phyloP scores from a whole-genome alignment of 2,797 vertebrate genomes.

The Xiphorhynchus erythropygius region DNA sequence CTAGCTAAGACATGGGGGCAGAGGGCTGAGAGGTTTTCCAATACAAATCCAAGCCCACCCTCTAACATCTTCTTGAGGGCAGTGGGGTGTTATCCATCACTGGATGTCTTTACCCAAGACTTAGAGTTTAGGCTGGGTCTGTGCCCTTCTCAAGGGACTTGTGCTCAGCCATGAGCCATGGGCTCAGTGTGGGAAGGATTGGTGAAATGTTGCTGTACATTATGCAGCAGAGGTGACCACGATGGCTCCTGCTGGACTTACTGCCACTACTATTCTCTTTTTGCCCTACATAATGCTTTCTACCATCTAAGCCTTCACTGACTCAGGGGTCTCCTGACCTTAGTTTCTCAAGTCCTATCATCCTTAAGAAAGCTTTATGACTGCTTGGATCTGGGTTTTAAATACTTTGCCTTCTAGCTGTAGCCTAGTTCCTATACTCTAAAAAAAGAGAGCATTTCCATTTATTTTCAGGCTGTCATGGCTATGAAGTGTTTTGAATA shows the following conservation, averaged over 20 bases:
- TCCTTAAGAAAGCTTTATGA: not conserved
- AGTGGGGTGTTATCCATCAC: not conserved
- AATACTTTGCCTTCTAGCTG: not conserved
- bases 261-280: not conserved
- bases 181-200: accelerated
- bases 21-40: not conserved
- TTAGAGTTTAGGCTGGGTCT: not conserved
- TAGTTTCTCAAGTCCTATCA: not conserved
- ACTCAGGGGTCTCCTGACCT: not conserved
- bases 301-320: not conserved
- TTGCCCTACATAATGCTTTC: not conserved
- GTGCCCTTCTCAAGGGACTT: not conserved
- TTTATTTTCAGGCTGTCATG: not conserved
- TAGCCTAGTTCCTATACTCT: not conserved
- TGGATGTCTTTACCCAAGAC: not conserved
- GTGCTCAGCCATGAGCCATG: not conserved
- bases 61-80: not conserved
- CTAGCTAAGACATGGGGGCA: not conserved
- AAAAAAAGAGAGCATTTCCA: not conserved
- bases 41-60: not conserved
- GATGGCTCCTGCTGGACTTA: not conserved
- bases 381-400: not conserved
- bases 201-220: not conserved
- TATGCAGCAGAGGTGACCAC: not conserved
- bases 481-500: not conserved